These are phyloP conservation scores for Tarsius wallacei DNA, from an alignment of 2,797 vertebrate species.

Conservation along the genomic window DNA sequence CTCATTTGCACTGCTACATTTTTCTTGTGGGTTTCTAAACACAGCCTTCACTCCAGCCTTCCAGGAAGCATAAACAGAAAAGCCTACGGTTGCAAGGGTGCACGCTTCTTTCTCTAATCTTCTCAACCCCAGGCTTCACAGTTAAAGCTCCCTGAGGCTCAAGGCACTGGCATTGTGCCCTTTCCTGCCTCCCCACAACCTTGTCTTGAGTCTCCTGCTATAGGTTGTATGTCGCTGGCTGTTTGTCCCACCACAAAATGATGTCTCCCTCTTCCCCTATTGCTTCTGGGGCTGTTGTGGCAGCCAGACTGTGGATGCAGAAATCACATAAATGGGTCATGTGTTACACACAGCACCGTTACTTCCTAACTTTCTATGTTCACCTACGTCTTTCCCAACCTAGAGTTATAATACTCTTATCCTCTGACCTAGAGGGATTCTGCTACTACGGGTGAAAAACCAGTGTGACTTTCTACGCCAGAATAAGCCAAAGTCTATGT, in stretches of 20 bases:
- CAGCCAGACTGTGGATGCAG: neutral
- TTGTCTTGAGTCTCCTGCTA: neutral
- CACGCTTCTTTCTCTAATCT: neutral
- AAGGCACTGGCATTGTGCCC: rapidly evolving
- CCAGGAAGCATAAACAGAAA: neutral
- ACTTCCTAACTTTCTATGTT: neutral
- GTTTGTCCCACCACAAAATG: neutral
- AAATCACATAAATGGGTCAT: rapidly evolving
- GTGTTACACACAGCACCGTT: neutral
- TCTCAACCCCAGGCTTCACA: neutral
- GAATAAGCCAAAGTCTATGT: neutral
- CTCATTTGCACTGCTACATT: neutral
- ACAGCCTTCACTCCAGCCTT: neutral
- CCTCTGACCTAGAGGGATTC: neutral
- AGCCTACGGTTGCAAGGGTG: rapidly evolving
- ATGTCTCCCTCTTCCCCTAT: rapidly evolving
- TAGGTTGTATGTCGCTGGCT: neutral
- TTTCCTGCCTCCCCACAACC: neutral
- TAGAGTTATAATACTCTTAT: neutral
- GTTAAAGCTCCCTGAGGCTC: neutral
- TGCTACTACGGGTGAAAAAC: neutral
- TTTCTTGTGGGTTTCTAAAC: neutral
- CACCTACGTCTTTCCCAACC: too few species aligned
- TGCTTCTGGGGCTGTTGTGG: neutral
- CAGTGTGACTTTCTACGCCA: neutral